Evolutionary conservation across 2,797 vertebrate species (phyloP), one percentile per base, ranked within the genome.

Genomic region (Protosalanx chinensis): DNA sequence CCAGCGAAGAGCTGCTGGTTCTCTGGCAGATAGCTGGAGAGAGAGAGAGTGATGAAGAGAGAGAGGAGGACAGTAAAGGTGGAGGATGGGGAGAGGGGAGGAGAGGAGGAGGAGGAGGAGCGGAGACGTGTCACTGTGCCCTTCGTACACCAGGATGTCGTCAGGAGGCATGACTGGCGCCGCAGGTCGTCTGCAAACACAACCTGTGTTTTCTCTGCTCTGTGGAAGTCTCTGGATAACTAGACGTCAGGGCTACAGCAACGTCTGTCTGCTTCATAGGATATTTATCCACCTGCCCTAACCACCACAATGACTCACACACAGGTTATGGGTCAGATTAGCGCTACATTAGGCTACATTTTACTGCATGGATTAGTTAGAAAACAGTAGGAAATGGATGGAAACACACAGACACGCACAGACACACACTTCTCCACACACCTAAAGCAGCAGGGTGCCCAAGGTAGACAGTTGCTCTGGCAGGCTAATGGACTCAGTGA

Each of bases 21-120:
- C 85, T 74, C 35, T 29, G 75, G 78, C 69, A 60, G 78, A 5
- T 75, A 63, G 75, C 75, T 37, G 72, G 77, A 84, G 75, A 84
- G 75, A 85, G 59, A 64, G 0, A 33, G 33, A 30, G 33, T 7
- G 1, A 20, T 13, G 30, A 49, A 56, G 65, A 8, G 51, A 68
- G 66, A 18, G 49, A 32, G 49, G 16, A 23, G 49, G 5, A 56
- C 8, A 18, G 16, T 20, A 15, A 4, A 16, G 66, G 29, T 1
- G 30, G 37, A 33, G 46, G 73, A 8, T 1, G 62, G 64, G 23
- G 46, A 46, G 23, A 16, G 51, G 32, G 12, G 23, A 64, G 41
- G 20, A 66, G 32, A 65, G 16, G 49, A 61, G 3, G 37, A 35
- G 67, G 20, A 51, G 72, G 16, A 3, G 76, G 77, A 70, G 68